Evolutionary conservation across 2,797 vertebrate species (phyloP).

Genomic region (Aratinga solstitialis): DNA sequence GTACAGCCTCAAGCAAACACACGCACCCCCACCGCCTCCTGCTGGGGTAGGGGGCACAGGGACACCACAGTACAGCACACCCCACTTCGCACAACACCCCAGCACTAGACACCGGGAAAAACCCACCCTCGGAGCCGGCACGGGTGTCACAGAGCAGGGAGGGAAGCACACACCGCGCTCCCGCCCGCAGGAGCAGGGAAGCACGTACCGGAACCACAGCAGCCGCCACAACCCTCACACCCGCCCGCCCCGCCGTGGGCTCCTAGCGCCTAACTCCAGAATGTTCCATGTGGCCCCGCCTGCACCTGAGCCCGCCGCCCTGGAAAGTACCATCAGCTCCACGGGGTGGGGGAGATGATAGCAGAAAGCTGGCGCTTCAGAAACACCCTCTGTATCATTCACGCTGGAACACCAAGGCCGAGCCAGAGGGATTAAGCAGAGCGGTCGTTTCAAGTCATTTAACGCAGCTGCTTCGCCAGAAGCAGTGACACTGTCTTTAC

Average conservation of each 20-base stretch:
- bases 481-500: accelerated
- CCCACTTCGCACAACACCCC: background rate
- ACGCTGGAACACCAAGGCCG: accelerated
- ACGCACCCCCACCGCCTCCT: no score
- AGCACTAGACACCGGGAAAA: no score
- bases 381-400: accelerated
- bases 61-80: background rate
- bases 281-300: background rate
- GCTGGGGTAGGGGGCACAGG: accelerated
- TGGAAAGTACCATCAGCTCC: background rate
- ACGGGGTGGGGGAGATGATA: accelerated
- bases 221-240: accelerated
- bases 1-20: accelerated
- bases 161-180: background rate
- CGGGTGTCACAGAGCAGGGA: background rate
- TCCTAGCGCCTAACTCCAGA: background rate
- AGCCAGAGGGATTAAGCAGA: background rate
- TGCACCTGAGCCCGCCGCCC: background rate
- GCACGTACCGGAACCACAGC: accelerated
- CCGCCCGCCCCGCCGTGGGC: accelerated
- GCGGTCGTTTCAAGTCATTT: background rate
- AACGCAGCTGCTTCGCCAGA: background rate
- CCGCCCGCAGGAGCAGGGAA: background rate
- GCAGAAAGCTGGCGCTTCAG: no score
- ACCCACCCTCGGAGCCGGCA: accelerated